These are phyloP conservation scores for Popillia japonica DNA, from an alignment of 1,140 invertebrate genomes.

Conservation along the genomic window DNA sequence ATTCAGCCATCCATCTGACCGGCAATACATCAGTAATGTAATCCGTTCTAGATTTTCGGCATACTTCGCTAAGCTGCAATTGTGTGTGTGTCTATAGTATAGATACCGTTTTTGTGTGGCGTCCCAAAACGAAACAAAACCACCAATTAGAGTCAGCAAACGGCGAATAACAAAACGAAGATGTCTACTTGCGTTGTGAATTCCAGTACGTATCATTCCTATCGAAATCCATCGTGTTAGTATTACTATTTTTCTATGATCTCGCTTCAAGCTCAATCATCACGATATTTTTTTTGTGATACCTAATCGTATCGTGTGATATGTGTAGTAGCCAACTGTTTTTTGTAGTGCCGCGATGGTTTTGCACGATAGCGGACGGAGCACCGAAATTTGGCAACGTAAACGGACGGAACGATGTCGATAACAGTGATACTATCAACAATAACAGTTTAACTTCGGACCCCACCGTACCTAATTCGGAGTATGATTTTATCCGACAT, in stretches of 20 bases:
- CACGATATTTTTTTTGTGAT: no score
- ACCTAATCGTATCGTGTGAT: neutral
- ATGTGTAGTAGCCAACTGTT: neutral
- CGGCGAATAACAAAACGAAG: neutral
- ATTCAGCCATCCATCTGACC: neutral
- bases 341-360: neutral
- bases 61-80: neutral
- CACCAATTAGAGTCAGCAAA: neutral
- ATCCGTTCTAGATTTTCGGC: constrained; percentile 27
- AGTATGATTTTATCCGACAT: neutral
- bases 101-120: neutral
- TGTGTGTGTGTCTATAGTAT: neutral
- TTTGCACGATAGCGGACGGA: neutral
- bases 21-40: constrained; percentile 20
- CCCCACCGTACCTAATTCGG: neutral
- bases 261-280: no score
- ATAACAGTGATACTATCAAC: neutral
- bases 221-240: neutral
- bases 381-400: neutral
- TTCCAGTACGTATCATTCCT: neutral
- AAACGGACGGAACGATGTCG: neutral
- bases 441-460: constrained; percentile 4
- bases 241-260: neutral
- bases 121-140: neutral
- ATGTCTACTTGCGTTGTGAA: constrained; percentile 6